Evolutionary conservation across 2,113 vertebrate genomes (phyloP).

Genomic region (Hepsetus odoe): DNA sequence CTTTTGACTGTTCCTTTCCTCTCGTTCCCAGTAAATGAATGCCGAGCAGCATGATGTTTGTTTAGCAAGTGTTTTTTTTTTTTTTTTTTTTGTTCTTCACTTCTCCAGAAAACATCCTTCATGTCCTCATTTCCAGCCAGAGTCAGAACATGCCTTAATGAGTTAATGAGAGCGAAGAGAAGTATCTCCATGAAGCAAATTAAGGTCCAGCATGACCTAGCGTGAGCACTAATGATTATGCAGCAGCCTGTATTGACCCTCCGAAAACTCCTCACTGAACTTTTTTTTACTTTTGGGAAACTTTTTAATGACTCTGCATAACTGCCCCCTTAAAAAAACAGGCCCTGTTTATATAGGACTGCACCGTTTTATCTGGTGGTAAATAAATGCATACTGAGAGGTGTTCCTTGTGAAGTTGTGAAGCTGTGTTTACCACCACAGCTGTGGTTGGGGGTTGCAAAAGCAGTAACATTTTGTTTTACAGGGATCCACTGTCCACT

Average conservation of each 20-base stretch:
- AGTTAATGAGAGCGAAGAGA: constrained; percentile 29
- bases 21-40: not conserved
- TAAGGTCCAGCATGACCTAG: not conserved
- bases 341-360: not conserved
- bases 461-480: not conserved
- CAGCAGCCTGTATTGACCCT: not conserved
- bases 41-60: not conserved
- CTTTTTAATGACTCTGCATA: not conserved
- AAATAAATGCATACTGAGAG: too few species aligned
- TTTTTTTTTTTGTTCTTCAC: not conserved
- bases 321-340: not conserved
- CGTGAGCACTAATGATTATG: not conserved
- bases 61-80: not conserved
- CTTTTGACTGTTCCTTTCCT: not conserved
- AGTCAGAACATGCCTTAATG: constrained; percentile 28
- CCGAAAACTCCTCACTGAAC: not conserved
- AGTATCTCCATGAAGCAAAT: not conserved
- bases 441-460: not conserved
- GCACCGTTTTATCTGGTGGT: not conserved
- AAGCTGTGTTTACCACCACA: not conserved
- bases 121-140: constrained; percentile 20
- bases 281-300: not conserved
- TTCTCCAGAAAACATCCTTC: not conserved
- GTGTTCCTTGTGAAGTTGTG: not conserved
- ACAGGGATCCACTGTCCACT: constrained; percentile 14